These are phyloP conservation scores for Mesorhabditis sp. DNA, from an alignment of 2,888 invertebrate genomes.

Conservation along the genomic window DNA sequence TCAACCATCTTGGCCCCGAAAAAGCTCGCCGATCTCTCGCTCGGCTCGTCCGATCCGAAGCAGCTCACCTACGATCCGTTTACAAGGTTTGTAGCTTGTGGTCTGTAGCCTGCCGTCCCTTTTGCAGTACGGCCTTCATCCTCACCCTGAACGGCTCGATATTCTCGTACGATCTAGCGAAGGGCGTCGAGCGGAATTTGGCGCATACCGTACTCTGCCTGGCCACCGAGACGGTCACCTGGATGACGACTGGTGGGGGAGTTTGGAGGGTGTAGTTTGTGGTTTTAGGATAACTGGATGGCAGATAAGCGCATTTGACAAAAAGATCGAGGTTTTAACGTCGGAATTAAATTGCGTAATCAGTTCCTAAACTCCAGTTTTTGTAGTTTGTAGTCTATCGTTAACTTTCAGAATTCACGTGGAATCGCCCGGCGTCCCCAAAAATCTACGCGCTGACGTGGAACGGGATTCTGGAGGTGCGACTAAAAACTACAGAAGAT, in stretches of 20 bases:
- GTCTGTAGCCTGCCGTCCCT: background rate
- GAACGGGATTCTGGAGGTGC: conserved; percentile 41
- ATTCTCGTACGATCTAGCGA: conserved; percentile 46
- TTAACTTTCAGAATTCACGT: conserved; percentile 41
- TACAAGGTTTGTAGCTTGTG: conserved; percentile 40
- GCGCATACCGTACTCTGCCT: conserved; percentile 47
- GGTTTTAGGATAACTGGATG: background rate
- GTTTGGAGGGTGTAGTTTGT: background rate
- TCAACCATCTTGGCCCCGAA: conserved; percentile 43
- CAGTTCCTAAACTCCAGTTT: background rate
- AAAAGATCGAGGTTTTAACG: background rate
- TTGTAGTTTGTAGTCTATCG: background rate
- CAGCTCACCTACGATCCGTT: conserved; percentile 57
- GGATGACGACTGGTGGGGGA: conserved; percentile 35
- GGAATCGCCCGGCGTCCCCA: conserved; percentile 54
- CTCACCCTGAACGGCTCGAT: conserved; percentile 54
- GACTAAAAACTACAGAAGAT: conserved; percentile 21
- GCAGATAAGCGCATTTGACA: background rate
- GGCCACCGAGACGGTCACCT: conserved; percentile 47
- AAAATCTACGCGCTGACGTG: conserved; percentile 54
- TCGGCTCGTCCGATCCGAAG: conserved; percentile 53
- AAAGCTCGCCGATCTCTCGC: conserved; percentile 44
- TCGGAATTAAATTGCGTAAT: background rate
- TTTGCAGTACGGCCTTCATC: conserved; percentile 51
- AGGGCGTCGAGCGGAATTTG: conserved; percentile 47